Base-by-base conservation (phyloP, 2,888 invertebrate genomes). In the Stenichneumon culpator region DNA sequence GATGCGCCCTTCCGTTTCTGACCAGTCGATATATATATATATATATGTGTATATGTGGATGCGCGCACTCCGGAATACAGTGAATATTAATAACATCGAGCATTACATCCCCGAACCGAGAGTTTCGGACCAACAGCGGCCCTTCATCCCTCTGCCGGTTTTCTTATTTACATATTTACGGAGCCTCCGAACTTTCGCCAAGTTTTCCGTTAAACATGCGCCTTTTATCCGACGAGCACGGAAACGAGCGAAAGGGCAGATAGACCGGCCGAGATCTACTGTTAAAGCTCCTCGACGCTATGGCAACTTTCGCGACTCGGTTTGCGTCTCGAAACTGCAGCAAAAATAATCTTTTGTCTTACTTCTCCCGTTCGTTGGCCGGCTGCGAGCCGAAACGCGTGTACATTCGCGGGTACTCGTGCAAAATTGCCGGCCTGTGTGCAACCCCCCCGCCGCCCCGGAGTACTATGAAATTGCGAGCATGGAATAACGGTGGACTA, bases 131-230 rank as follows among this genome's bases (percentile, higher is more conserved):
- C 65, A 77, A 79, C 73, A 52, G 52, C 44, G 36, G 52, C 73
- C 72, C 70, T 70, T 44, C 16, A 14, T 44, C 39, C 52, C 14
- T 9, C 50, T 25, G 25, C 73, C 69, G 44, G 52, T 78, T 72
- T 52, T 80, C 77, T 32, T 88, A 92, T 92, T 92, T 92, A 91
- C 92, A 91, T 92, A 92, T 92, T 92, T 92, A 90, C 90, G 84
- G 83, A 84, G 79, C 77, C 69, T 74, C 85, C 78, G 60, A 84
- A 87, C 86, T 89, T 89, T 88, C 67, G 84, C 82, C 82, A 87
- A 88, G 86, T 88, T 88, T 87, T 77, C 79, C 69, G 79, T 83
- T 83, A 79, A 77, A 83, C 82, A 82, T 79, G 78, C 75, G 69
- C 67, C 65, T 79, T 77, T 75, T 80, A 60, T 73, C 52, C 52